phyloP scores from a whole-genome alignment of 2,113 vertebrate genomes.

The Tychaedon coryphoeus region DNA sequence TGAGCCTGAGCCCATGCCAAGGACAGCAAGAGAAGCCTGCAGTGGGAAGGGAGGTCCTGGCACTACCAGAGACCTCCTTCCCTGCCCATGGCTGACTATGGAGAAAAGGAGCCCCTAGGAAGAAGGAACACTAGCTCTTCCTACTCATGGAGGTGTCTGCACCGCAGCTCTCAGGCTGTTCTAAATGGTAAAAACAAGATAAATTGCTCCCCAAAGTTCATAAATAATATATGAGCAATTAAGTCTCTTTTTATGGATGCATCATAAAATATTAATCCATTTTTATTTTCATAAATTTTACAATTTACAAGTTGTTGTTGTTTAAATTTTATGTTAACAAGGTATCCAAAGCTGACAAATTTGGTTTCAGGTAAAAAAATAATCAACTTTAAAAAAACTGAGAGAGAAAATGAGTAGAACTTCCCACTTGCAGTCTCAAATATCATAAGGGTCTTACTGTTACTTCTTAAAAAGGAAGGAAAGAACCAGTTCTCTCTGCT shows the following conservation, averaged over 20 bases:
- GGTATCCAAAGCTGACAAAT: constrained; percentile 3
- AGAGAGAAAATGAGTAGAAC: neutral
- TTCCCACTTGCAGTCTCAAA: neutral
- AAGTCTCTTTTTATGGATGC: constrained; percentile 55
- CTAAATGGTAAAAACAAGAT: constrained; percentile 35
- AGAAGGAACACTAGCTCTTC: rapidly evolving
- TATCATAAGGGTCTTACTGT: neutral
- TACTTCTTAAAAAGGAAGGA: neutral
- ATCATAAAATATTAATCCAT: constrained; percentile 63
- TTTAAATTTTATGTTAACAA: constrained; percentile 63
- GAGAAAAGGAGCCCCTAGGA: neutral
- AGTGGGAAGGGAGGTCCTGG: neutral
- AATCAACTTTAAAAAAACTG: neutral
- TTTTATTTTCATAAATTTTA: constrained; percentile 76
- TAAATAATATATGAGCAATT: constrained; percentile 62
- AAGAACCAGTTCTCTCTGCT: neutral
- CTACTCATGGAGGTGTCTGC: neutral
- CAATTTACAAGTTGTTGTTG: constrained; percentile 69
- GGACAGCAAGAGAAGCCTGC: neutral
- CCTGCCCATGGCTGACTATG: rapidly evolving
- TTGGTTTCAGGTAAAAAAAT: neutral
- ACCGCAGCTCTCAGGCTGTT: neutral
- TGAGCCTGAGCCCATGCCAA: neutral
- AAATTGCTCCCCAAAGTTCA: constrained; percentile 28
- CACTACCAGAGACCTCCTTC: neutral